These are phyloP conservation scores for Stigmatopora nigra DNA, from an alignment of 2,113 vertebrate genomes.

Conservation along the genomic window DNA sequence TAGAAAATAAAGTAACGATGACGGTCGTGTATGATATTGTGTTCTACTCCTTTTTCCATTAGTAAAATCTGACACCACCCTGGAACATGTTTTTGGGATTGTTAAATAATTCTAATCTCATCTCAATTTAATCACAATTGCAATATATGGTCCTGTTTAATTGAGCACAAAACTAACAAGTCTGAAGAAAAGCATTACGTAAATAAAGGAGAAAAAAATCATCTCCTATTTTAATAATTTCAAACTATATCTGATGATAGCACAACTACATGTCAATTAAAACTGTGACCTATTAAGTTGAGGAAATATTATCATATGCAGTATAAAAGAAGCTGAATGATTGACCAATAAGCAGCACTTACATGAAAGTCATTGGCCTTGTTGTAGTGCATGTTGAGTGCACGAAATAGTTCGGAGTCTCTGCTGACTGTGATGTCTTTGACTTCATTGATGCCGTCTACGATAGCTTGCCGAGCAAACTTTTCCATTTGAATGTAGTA, in stretches of 20 bases:
- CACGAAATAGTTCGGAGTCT: slow-evolving; percentile 85
- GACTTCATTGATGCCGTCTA: slow-evolving; percentile 74
- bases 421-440: slow-evolving; percentile 77
- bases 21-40: too few relatives aligned
- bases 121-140: too few relatives aligned
- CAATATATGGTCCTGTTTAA: too few relatives aligned
- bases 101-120: too few relatives aligned
- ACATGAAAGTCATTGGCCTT: slow-evolving; percentile 95
- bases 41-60: too few relatives aligned
- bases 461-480: slow-evolving; percentile 85
- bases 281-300: not conserved
- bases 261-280: not conserved
- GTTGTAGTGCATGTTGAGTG: slow-evolving; percentile 91
- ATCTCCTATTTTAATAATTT: not conserved
- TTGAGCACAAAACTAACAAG: too few relatives aligned
- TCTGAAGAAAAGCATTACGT: too few relatives aligned
- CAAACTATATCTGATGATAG: not conserved
- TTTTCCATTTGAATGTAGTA: slow-evolving; percentile 99
- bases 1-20: too few relatives aligned
- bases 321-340: slow-evolving; percentile 2
- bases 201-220: too few relatives aligned
- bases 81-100: too few relatives aligned
- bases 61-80: too few relatives aligned
- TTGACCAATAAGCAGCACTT: slow-evolving; percentile 35
- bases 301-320: slow-evolving; percentile 6